Evolutionary conservation across 2,888 invertebrate genomes (phyloP), one percentile per base, ranked within the genome.

Genomic region (Gymnoscelis rufifasciata): DNA sequence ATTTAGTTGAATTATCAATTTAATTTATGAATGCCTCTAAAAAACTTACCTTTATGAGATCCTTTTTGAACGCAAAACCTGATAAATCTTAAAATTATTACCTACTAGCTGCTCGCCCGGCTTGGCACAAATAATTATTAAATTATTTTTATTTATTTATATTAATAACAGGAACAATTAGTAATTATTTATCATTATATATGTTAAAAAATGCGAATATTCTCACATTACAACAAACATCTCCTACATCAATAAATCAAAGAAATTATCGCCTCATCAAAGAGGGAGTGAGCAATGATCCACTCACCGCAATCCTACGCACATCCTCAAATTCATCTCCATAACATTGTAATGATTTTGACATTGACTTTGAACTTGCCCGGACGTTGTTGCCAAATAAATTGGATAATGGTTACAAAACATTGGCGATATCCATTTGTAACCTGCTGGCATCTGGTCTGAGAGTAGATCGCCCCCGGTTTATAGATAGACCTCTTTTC

Each of bases 361-460:
- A 66, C 73, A 74, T 74, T 74, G 74, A 74, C 74, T 74, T 74
- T 74, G 74, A 74, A 73, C 74, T 68, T 57, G 29, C 7, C 46
- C 39, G 49, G 54, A 59, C 47, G 56, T 47, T 47, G 56, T 65
- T 60, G 67, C 56, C 54, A 58, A 64, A 59, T 59, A 60, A 66
- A 67, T 67, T 68, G 67, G 55, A 56, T 62, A 66, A 68, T 64
- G 52, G 46, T 47, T 48, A 33, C 38, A 38, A 41, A 48, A 47
- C 47, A 47, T 42, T 48, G 43, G 7, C 40, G 11, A 35, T 35
- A 35, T 10, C 19, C 35, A 35, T 19, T 35, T 35, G 19, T 35
- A 23, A 35, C 35, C 23, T 7, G 35, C 10, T 35, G 35, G 10
- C 35, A 23, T 11, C 15, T 7, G 23, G 15, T 11, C 35, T 19